Conservation (phyloP, 2,113 vertebrate genomes). For the Etheostoma spectabile region DNA sequence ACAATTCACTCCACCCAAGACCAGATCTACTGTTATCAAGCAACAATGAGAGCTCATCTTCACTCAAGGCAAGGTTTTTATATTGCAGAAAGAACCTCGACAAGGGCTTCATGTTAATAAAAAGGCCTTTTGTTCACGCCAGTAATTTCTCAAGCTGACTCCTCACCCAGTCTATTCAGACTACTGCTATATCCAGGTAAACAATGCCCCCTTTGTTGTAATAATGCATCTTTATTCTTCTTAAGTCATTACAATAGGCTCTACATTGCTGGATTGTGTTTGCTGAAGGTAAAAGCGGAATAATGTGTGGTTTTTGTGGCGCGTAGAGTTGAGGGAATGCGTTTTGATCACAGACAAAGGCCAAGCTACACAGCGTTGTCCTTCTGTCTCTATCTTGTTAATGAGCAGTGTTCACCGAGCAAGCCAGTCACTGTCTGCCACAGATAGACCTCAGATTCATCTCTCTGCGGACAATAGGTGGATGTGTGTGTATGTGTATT, state of each 20-base stretch:
- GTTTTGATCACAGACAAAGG: constrained; percentile 84
- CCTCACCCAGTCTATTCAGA: constrained; percentile 75
- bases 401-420: constrained; percentile 79
- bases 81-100: constrained; percentile 46
- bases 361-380: constrained; percentile 79
- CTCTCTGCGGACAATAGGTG: constrained; percentile 84
- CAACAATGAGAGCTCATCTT: constrained; percentile 50
- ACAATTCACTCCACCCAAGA: constrained; percentile 21
- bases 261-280: constrained; percentile 64
- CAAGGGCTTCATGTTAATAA: constrained; percentile 62
- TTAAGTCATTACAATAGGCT: constrained; percentile 75
- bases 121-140: constrained; percentile 73
- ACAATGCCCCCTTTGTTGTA: constrained; percentile 75
- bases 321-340: constrained; percentile 72
- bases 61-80: constrained; percentile 57
- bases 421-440: constrained; percentile 79
- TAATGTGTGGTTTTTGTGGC: constrained; percentile 79
- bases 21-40: constrained; percentile 49
- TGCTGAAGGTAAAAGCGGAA: constrained; percentile 77
- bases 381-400: constrained; percentile 83
- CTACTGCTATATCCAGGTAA: constrained; percentile 71
- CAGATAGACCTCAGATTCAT: constrained; percentile 85
- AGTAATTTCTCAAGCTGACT: constrained; percentile 75
- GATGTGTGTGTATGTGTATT: constrained; percentile 71
- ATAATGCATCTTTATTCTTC: constrained; percentile 77